Evolutionary conservation across 2,888 invertebrate species (phyloP).

Genomic region (Campaea margaritaria): DNA sequence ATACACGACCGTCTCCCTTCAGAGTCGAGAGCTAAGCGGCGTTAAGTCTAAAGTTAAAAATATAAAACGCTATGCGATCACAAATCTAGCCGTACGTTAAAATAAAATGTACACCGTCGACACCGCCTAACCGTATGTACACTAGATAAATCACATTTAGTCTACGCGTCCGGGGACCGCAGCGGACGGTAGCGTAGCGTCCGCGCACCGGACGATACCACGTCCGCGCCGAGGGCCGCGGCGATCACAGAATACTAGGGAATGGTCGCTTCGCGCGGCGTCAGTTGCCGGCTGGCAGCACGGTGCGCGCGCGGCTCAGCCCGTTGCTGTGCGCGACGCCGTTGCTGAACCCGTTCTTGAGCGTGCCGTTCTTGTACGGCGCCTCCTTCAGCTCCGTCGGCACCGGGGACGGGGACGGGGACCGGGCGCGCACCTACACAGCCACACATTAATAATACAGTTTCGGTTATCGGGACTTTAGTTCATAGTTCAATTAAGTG

Average conservation of each 20-base stretch:
- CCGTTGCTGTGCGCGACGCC: constrained; percentile 59
- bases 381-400: constrained; percentile 60
- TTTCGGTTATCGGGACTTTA: too few relatives aligned
- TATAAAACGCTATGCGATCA: constrained; percentile 76
- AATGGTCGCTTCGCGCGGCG: constrained; percentile 44
- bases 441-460: not conserved
- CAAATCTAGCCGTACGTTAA: constrained; percentile 76
- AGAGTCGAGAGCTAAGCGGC: constrained; percentile 33
- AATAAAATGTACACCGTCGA: constrained; percentile 81
- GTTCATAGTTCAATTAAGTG: too few relatives aligned
- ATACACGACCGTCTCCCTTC: constrained; percentile 16
- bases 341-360: constrained; percentile 75
- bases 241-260: constrained; percentile 67
- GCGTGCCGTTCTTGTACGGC: constrained; percentile 66
- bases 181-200: constrained; percentile 1
- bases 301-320: constrained; percentile 67
- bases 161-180: constrained; percentile 37
- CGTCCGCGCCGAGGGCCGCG: constrained; percentile 48
- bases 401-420: constrained; percentile 58
- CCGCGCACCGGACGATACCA: constrained; percentile 28
- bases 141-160: constrained; percentile 80
- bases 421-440: constrained; percentile 62
- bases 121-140: constrained; percentile 78
- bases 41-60: constrained; percentile 39
- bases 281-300: constrained; percentile 51